phyloP scores from a whole-genome alignment of 2,797 vertebrate species.

The Pitangus sulphuratus region DNA sequence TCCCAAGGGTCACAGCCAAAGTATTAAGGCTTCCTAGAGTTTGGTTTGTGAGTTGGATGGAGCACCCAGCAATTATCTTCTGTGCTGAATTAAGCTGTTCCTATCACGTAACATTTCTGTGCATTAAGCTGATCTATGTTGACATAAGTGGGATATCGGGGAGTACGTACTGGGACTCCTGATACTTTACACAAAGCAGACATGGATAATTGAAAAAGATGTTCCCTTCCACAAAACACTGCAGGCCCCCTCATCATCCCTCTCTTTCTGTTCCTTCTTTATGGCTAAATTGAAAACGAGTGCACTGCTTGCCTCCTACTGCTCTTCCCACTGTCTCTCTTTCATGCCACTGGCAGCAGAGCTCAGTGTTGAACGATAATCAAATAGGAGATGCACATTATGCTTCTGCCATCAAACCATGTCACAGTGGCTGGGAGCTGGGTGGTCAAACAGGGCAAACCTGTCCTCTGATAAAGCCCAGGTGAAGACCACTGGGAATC shows the following conservation, averaged over 20 bases:
- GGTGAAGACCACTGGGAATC: neutral
- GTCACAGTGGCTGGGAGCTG: fast-evolving
- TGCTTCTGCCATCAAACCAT: neutral
- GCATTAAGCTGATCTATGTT: neutral
- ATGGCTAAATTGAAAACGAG: neutral
- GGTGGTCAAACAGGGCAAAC: neutral
- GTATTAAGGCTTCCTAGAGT: neutral
- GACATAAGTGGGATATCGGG: neutral
- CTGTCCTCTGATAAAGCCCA: neutral
- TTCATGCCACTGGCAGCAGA: neutral
- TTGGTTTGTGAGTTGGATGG: neutral
- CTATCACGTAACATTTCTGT: neutral
- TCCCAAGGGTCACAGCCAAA: neutral
- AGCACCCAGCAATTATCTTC: neutral
- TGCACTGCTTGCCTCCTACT: neutral
- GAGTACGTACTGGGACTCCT: neutral
- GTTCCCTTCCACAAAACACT: slow-evolving; percentile 1
- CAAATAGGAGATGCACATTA: neutral
- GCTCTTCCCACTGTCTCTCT: neutral
- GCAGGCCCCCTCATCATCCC: slow-evolving; percentile 2
- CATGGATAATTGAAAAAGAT: slow-evolving; percentile 31
- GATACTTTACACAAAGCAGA: neutral
- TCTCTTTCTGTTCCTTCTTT: neutral
- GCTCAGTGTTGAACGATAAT: neutral
- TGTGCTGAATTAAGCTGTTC: neutral